Evolutionary conservation across 2,888 invertebrate genomes (phyloP), one percentile per base, ranked within the genome.

Genomic region (Leptopilina drosophilae): DNA sequence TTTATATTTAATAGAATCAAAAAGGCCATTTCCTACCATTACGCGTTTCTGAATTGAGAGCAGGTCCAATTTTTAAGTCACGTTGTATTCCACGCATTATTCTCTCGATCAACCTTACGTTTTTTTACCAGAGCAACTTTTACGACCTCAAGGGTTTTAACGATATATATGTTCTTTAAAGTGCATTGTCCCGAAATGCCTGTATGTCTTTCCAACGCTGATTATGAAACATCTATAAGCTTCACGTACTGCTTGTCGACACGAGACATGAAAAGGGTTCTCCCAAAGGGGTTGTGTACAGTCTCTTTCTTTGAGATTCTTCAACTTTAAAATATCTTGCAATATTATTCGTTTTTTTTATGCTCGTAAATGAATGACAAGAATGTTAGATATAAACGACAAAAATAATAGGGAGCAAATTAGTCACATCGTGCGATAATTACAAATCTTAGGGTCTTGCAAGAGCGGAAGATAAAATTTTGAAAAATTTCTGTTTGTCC

Each of bases 161-260:
- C 33, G 6, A 8, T 59, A 56, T 33, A 8, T 59, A 56, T 33
- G 3, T 77, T 59, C 20, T 77, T 40, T 59, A 33, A 64, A 75
- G 77, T 81, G 84, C 82, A 86, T 84, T 84, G 83, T 85, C 81
- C 81, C 82, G 85, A 85, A 84, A 84, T 85, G 84, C 86, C 82
- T 86, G 86, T 84, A 86, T 83, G 85, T 82, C 85, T 87, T 87
- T 86, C 87, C 87, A 85, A 85, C 85, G 87, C 84, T 87, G 87
- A 88, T 88, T 88, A 88, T 87, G 87, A 87, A 87, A 79, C 81
- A 14, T 5, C 33, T 7, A 64, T 40, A 64, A 62, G 62, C 62
- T 20, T 62, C 20, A 20, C 80, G 80, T 80, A 80, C 81, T 83
- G 84, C 83, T 82, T 80, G 78, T 80, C 82, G 81, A 83, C 83